Conservation (phyloP, 2,797 vertebrate species). For the Intellagama lesueurii region DNA sequence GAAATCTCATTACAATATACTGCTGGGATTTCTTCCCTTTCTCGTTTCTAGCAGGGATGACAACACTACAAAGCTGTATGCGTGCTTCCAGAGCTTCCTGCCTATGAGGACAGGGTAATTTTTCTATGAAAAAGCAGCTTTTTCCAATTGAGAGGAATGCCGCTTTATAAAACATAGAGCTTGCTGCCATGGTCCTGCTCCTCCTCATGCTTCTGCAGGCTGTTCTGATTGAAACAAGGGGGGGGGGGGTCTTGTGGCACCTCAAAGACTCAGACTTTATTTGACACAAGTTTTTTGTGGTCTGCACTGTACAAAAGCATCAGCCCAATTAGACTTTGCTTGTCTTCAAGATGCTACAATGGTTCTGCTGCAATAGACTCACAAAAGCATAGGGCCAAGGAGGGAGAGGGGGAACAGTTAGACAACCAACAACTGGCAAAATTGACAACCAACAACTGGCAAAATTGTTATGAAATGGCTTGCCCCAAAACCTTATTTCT, state of each 20-base stretch:
- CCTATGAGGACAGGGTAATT: neutral
- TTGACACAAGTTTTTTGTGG: too few relatives aligned
- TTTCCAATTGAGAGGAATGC: neutral
- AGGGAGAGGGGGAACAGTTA: neutral
- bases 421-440: neutral
- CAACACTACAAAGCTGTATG: neutral
- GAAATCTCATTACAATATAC: slow-evolving; percentile 10
- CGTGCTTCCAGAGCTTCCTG: too few relatives aligned
- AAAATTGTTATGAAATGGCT: neutral
- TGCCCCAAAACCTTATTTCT: neutral
- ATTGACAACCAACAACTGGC: neutral
- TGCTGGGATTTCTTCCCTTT: slow-evolving; percentile 1
- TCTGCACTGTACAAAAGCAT: too few relatives aligned
- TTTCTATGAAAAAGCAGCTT: neutral
- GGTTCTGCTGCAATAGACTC: too few relatives aligned
- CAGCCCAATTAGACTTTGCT: too few relatives aligned
- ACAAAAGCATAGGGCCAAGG: neutral
- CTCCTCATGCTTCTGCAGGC: neutral
- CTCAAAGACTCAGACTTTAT: neutral
- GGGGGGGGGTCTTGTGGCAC: neutral
- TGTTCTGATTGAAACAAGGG: neutral
- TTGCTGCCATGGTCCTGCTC: neutral
- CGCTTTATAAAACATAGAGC: neutral
- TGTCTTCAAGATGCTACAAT: too few relatives aligned
- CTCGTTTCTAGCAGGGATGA: neutral